These are phyloP conservation scores for Diabrotica balteata DNA, from an alignment of 2,888 invertebrate species.

Conservation along the genomic window DNA sequence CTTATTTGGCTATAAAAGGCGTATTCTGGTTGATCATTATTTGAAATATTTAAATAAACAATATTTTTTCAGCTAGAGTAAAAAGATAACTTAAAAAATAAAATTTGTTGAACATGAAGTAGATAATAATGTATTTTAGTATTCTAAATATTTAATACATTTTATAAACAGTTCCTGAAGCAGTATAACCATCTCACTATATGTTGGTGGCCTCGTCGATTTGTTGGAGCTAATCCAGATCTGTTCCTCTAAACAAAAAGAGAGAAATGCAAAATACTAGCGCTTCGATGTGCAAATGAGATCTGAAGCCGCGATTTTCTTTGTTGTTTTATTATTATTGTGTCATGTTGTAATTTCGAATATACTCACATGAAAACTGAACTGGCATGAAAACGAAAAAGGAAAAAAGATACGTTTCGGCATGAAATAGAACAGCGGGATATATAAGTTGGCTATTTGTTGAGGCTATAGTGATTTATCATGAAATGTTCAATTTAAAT, in stretches of 20 bases:
- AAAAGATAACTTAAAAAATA: too few relatives aligned
- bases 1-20: too few relatives aligned
- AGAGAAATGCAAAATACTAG: slow-evolving; percentile 43
- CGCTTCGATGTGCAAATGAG: slow-evolving; percentile 56
- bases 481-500: background rate
- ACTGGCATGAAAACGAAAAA: slow-evolving; percentile 29
- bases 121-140: too few relatives aligned
- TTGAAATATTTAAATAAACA: too few relatives aligned
- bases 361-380: slow-evolving; percentile 34
- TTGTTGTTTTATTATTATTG: slow-evolving; percentile 42
- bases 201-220: background rate
- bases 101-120: too few relatives aligned
- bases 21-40: too few relatives aligned
- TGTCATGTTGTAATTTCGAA: slow-evolving; percentile 38
- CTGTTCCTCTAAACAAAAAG: slow-evolving; percentile 15
- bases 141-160: too few relatives aligned
- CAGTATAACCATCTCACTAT: too few relatives aligned
- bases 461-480: background rate
- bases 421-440: slow-evolving; percentile 17
- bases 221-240: too few relatives aligned
- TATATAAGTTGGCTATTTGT: slow-evolving; percentile 1
- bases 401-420: slow-evolving; percentile 19
- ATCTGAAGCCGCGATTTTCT: slow-evolving; percentile 49
- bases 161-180: too few relatives aligned
- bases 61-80: too few relatives aligned